Conservation (phyloP, 2,113 vertebrate species). For the Eurystomus gularis region DNA sequence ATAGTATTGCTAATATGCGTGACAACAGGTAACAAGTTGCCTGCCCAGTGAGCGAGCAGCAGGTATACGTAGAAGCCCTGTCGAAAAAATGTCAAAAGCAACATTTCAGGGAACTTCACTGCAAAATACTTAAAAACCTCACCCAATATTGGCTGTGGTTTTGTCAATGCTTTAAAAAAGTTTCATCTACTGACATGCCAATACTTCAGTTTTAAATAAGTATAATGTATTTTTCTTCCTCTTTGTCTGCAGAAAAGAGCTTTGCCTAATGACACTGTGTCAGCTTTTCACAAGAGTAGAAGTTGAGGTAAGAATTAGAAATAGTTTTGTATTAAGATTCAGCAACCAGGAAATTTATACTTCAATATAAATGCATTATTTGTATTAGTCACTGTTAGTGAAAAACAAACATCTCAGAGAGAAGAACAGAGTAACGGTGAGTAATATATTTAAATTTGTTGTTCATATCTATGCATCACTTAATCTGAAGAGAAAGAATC, state of each 20-base stretch:
- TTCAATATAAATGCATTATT: not conserved
- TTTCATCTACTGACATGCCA: not conserved
- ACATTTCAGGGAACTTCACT: not conserved
- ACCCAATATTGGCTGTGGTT: not conserved
- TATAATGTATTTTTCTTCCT: not conserved
- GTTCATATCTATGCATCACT: not conserved
- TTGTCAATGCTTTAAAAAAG: not conserved
- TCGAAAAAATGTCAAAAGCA: not conserved
- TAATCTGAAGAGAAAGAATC: not conserved
- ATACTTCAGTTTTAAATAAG: not conserved
- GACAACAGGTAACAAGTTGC: not conserved
- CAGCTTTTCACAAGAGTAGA: conserved; percentile 90
- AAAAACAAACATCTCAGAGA: not conserved
- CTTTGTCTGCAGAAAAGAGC: conserved; percentile 74
- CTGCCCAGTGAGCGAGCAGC: not conserved
- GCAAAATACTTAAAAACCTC: not conserved
- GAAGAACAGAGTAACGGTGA: not conserved
- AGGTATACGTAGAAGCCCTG: not conserved
- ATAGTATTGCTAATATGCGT: not conserved
- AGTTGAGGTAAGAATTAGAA: conserved; percentile 85
- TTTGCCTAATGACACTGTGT: conserved; percentile 85
- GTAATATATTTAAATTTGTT: not conserved
- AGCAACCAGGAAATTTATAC: not conserved
- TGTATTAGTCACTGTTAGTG: not conserved
- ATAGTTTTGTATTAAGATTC: not conserved